Evolutionary conservation across 2,888 invertebrate genomes (phyloP).

Genomic region (Sycophila texana): DNA sequence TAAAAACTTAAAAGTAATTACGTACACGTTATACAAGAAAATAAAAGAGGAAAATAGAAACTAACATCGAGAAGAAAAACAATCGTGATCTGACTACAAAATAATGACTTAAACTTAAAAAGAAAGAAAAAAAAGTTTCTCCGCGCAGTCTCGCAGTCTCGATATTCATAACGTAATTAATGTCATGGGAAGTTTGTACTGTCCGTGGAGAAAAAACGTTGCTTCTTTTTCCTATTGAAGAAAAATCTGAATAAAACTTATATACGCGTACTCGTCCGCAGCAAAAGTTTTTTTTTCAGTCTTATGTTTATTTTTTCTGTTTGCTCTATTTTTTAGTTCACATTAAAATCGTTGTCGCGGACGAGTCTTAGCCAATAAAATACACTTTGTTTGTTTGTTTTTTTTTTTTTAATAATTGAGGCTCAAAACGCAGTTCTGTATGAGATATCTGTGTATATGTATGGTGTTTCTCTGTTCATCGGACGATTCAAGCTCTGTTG

Average conservation of each 20-base stretch:
- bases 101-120: slow-evolving; percentile 35
- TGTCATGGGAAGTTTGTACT: slow-evolving; percentile 54
- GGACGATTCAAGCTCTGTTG: slow-evolving; percentile 39
- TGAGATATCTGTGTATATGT: slow-evolving; percentile 21
- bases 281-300: slow-evolving; percentile 40
- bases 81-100: slow-evolving; percentile 33
- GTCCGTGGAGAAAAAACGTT: slow-evolving; percentile 38
- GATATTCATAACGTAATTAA: slow-evolving; percentile 41
- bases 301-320: slow-evolving; percentile 33
- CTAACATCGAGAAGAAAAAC: slow-evolving; percentile 36
- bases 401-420: slow-evolving; percentile 16
- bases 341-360: slow-evolving; percentile 39
- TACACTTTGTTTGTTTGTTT: not conserved
- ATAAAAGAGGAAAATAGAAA: slow-evolving; percentile 32
- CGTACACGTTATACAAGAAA: slow-evolving; percentile 33
- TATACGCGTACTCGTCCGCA: slow-evolving; percentile 41
- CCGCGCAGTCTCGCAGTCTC: slow-evolving; percentile 36
- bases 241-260: slow-evolving; percentile 20
- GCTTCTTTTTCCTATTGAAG: slow-evolving; percentile 18
- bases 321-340: slow-evolving; percentile 19
- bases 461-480: slow-evolving; percentile 33
- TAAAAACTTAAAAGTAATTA: slow-evolving; percentile 45
- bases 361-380: slow-evolving; percentile 35
- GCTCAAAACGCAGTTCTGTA: slow-evolving; percentile 22
- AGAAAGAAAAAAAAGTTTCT: slow-evolving; percentile 34